These are phyloP conservation scores for Salvelinus namaycush DNA, from an alignment of 2,113 vertebrate genomes.

Conservation along the genomic window DNA sequence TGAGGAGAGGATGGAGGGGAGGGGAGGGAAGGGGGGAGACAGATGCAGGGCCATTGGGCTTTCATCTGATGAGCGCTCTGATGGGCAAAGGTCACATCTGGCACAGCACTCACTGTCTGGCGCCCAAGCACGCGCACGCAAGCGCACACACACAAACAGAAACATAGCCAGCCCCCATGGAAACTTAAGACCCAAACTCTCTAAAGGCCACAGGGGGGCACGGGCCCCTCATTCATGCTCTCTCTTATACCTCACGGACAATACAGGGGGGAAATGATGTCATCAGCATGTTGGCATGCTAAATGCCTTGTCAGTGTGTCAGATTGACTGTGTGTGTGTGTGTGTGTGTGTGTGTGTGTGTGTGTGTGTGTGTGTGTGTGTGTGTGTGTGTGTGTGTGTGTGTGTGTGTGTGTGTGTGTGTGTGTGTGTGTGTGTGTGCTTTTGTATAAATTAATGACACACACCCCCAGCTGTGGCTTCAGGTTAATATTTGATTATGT, in stretches of 20 bases:
- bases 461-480: slow-evolving; percentile 15
- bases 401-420: not conserved
- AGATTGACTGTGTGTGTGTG: not conserved
- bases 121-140: not conserved
- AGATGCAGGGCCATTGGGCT: slow-evolving; percentile 70
- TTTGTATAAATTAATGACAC: not conserved
- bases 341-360: too few species aligned
- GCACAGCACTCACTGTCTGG: slow-evolving; percentile 71
- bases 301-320: slow-evolving; percentile 36
- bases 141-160: too few species aligned
- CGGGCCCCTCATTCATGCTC: slow-evolving; percentile 2
- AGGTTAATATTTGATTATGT: slow-evolving; percentile 57
- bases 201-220: too few species aligned
- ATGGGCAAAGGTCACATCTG: slow-evolving; percentile 94
- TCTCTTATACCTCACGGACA: slow-evolving; percentile 18
- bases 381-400: too few species aligned
- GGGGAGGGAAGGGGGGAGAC: too few species aligned
- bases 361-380: too few species aligned
- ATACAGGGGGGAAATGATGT: slow-evolving; percentile 14
- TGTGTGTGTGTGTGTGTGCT: not conserved
- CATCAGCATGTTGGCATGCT: slow-evolving; percentile 33
- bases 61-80: slow-evolving; percentile 73
- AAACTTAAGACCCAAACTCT: slow-evolving; percentile 83
- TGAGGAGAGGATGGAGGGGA: slow-evolving; percentile 44
- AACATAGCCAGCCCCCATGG: slow-evolving; percentile 41